Evolutionary conservation across 64 coral and sea anemone species (phyloP), one percentile per base, ranked within the genome.

Genomic region (Actinia equina): DNA sequence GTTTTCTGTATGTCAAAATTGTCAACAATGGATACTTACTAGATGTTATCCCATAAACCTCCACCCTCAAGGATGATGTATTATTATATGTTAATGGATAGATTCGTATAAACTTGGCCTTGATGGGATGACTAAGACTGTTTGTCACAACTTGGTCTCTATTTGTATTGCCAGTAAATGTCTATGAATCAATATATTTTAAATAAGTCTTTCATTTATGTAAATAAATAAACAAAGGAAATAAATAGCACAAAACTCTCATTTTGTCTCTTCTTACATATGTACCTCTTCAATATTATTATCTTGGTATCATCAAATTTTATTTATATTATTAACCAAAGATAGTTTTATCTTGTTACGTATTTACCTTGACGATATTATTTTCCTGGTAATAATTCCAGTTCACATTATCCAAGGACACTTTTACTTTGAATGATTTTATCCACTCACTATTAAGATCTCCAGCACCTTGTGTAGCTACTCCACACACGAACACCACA

Each of bases 91-190:
- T 81, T 1, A 20, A 5, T 61, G 89, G 89, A 7, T 45, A 13
- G 52, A 91, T 86, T 20, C 84, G 70, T 74, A 91, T 51, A 51
- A 91, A 87, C 23, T 85, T 80, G 9, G 89, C 89, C 43, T 79
- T 20, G 18, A 77, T 26, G n/a, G 84, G 56, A 63, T 77, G 17
- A n/a, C 0, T 42, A 27, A 91, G 44, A 25, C 17, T 55, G 54
- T 86, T 86, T 57, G 49, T 87, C 3, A 91, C 89, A 80, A 82
- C 11, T 51, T 51, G n/a, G 27, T 53, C 17, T 17, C 62, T 87
- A 71, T 91, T 71, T 13, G 44, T 86, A n/a, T 91, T 91, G 19
- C 89, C 89, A 77, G 71, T 25, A 52, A 91, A 91, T 23, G 0
- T 43, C 87, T 88, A 27, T 8, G 46, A 37, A 37, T 37, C 1